Evolutionary conservation across 2,113 vertebrate genomes (phyloP).

Genomic region (Nesoenas mayeri): DNA sequence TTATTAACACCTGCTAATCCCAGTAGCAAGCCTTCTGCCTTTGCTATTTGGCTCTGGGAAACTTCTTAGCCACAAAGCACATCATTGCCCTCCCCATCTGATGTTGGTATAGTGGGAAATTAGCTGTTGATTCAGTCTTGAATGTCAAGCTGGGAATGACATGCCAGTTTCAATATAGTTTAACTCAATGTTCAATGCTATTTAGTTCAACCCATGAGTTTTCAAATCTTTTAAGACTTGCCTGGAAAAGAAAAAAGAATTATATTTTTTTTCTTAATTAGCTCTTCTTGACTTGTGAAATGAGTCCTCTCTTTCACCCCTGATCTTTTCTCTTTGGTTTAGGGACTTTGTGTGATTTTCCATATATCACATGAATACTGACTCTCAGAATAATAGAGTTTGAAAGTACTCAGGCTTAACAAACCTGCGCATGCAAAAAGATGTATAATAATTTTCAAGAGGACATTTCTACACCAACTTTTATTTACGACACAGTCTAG

Average conservation of each 20-base stretch:
- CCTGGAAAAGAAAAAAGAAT: neutral
- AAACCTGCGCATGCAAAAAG: neutral
- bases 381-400: neutral
- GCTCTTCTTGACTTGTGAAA: neutral
- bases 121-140: neutral
- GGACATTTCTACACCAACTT: neutral
- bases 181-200: neutral
- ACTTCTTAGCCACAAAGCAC: neutral
- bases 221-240: neutral
- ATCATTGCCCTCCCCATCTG: neutral
- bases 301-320: neutral
- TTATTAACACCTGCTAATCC: neutral
- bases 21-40: neutral
- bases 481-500: neutral
- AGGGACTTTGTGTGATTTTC: neutral
- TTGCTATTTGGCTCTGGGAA: neutral
- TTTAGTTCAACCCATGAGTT: neutral
- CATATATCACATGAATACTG: neutral
- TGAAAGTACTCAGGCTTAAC: neutral
- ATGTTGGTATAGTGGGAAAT: fast-evolving
- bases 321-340: neutral
- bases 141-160: neutral
- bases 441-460: neutral
- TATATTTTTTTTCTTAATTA: neutral
- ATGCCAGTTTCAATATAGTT: neutral